These are phyloP conservation scores for Oscheius sp. DNA, from an alignment of 2,888 invertebrate genomes.

Conservation along the genomic window DNA sequence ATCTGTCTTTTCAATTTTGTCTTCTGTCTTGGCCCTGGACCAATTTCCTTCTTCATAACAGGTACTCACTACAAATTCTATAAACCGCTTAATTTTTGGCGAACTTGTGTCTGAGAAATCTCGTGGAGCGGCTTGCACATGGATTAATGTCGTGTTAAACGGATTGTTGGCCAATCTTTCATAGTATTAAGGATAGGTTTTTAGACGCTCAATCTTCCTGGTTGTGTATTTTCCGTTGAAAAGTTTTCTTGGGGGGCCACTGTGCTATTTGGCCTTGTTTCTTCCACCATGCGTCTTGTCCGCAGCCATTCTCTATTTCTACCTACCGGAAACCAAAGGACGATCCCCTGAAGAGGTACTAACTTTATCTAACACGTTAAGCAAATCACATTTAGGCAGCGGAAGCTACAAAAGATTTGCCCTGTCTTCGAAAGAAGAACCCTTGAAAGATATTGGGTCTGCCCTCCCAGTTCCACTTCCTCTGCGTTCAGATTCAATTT, in stretches of 20 bases:
- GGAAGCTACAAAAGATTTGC: slow-evolving; percentile 9
- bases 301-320: slow-evolving; percentile 38
- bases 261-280: slow-evolving; percentile 39
- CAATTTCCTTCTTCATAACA: slow-evolving; percentile 44
- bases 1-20: slow-evolving; percentile 46
- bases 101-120: slow-evolving; percentile 41
- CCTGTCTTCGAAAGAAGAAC: slow-evolving; percentile 7
- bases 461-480: slow-evolving; percentile 9
- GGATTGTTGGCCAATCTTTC: slow-evolving; percentile 28
- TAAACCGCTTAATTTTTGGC: slow-evolving; percentile 5
- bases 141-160: slow-evolving; percentile 40
- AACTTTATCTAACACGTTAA: background rate
- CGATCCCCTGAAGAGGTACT: slow-evolving; percentile 37
- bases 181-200: background rate
- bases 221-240: slow-evolving; percentile 39
- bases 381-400: slow-evolving; percentile 8
- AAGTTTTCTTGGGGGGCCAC: slow-evolving; percentile 35
- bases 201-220: slow-evolving; percentile 40
- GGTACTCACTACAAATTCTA: slow-evolving; percentile 2
- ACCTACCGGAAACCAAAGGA: slow-evolving; percentile 45
- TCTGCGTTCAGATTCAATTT: slow-evolving; percentile 18
- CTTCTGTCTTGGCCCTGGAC: slow-evolving; percentile 41
- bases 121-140: slow-evolving; percentile 42
- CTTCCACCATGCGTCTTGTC: slow-evolving; percentile 39
- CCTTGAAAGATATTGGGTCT: background rate